These are phyloP conservation scores for Apis florea DNA, from an alignment of 1,140 invertebrate genomes.

Conservation along the genomic window DNA sequence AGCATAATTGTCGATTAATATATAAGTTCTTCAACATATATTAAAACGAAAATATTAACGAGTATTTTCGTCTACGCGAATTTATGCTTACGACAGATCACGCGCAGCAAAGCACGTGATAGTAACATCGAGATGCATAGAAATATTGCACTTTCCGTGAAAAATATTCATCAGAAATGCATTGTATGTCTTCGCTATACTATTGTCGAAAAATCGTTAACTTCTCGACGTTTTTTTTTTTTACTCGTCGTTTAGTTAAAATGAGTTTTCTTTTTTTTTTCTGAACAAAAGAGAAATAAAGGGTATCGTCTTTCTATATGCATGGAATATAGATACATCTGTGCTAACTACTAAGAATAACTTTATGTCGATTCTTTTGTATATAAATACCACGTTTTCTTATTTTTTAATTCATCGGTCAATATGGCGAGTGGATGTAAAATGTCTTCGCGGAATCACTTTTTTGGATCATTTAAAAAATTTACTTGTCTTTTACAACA, in stretches of 20 bases:
- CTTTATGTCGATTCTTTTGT: conserved; percentile 15
- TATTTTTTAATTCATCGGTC: conserved; percentile 4
- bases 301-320: conserved; percentile 10
- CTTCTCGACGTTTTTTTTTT: not conserved
- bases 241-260: not conserved
- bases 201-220: conserved; percentile 31
- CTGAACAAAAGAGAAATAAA: conserved; percentile 6
- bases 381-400: conserved; percentile 18
- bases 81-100: not conserved
- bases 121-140: conserved; percentile 21
- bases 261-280: not conserved
- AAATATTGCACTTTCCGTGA: conserved; percentile 22
- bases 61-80: not conserved
- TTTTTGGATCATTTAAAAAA: not conserved
- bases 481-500: not conserved
- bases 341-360: conserved; percentile 24
- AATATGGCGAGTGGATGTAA: conserved; percentile 2
- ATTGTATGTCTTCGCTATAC: not conserved
- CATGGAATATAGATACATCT: conserved; percentile 22
- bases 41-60: conserved; percentile 8
- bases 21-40: not conserved
- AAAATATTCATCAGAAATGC: conserved; percentile 13
- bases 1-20: conserved; percentile 27
- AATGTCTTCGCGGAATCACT: not conserved
- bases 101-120: not conserved